Evolutionary conservation across 2,888 invertebrate genomes (phyloP).

Genomic region (Cheilosia scutellata): DNA sequence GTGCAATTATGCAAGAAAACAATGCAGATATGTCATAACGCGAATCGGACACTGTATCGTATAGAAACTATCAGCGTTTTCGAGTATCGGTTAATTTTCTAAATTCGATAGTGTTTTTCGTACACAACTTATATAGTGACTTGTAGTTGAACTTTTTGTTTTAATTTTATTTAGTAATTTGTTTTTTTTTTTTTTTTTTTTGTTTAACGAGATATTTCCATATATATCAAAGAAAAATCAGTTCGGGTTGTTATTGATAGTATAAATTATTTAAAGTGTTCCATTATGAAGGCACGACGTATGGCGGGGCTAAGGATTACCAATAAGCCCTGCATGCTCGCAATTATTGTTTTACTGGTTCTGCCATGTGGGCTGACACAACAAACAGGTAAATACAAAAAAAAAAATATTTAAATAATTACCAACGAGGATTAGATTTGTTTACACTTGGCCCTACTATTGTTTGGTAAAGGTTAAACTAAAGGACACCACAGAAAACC

Average conservation of each 20-base stretch:
- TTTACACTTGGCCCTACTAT: background rate
- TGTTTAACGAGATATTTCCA: background rate
- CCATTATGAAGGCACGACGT: slow-evolving; percentile 44
- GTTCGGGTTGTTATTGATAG: slow-evolving; percentile 9
- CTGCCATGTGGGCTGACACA: slow-evolving; percentile 52
- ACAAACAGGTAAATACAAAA: slow-evolving; percentile 51
- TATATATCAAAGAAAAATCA: background rate
- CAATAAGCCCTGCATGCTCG: slow-evolving; percentile 41
- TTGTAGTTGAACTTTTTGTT: background rate
- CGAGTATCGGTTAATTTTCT: background rate
- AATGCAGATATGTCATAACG: slow-evolving; percentile 19
- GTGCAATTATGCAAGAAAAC: slow-evolving; percentile 12
- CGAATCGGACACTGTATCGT: slow-evolving; percentile 5
- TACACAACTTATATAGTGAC: background rate
- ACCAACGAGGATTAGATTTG: background rate
- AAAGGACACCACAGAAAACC: background rate
- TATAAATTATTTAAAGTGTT: slow-evolving; percentile 14
- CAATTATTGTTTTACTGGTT: slow-evolving; percentile 34
- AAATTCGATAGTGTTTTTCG: background rate
- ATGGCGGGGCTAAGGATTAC: slow-evolving; percentile 55
- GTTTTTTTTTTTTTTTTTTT: background rate
- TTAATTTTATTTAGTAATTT: background rate
- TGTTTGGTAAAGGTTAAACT: background rate
- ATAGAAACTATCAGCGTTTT: background rate
- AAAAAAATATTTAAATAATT: background rate